Evolutionary conservation across 2,888 invertebrate species (phyloP), one percentile per base, ranked within the genome.

Genomic region (Cerastoderma edule): DNA sequence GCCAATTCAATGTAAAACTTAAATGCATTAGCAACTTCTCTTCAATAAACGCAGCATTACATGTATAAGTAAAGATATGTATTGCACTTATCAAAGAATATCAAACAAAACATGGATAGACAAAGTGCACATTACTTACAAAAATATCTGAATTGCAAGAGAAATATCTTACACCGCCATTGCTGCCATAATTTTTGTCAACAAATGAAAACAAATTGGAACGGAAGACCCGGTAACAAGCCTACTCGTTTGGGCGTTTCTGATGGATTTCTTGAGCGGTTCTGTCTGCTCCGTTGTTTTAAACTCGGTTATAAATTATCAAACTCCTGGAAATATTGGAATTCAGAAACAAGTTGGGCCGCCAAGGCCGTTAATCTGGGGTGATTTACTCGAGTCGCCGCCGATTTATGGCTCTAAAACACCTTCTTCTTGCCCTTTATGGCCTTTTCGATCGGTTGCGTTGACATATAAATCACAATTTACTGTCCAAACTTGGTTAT

Each of bases 401-500:
- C 60, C 39, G 39, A 60, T 60, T 60, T 60, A 60, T 39, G 60
- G 39, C 60, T 39, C 60, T 39, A 60, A 60, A 60, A 33, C 33
- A 60, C 60, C 35, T 60, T 60, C 39, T 27, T 27, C n/a, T 39
- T n/a, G 60, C 39, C 60, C 60, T 60, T 60, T 60, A 60, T 60
- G 60, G 60, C 60, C 60, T 60, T 60, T 60, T 60, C 32, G 35
- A 35, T 39, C 35, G 60, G 60, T 19, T 60, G 24, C 33, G 24
- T 67, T 13, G 53, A 33, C 67, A 39, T 28, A 63, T 70, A 70
- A 70, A 70, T 70, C 63, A 63, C 60, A 70, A 70, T 63, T 53
- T 70, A 22, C 50, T 63, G 60, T 48, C 60, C 35, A 22, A 16
- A n/a, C 4, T 32, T 28, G 24, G 27, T 50, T 13, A 28, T 48